Evolutionary conservation across 2,113 vertebrate genomes (phyloP), one percentile per base, ranked within the genome.

Genomic region (Malurus melanocephalus): DNA sequence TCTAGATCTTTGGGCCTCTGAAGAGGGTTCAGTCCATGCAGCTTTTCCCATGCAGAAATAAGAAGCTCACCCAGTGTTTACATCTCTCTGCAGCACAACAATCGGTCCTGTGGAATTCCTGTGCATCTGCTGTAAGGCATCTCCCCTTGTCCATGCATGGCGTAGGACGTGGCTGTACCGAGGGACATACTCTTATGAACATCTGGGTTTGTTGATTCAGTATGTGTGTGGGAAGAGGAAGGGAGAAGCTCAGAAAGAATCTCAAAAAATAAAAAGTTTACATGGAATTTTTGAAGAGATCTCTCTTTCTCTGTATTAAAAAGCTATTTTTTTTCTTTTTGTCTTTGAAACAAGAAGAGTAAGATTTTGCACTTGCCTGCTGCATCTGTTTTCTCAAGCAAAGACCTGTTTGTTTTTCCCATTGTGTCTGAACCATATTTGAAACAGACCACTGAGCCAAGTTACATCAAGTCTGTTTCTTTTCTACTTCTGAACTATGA

Each of bases 351-450:
- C 1, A 4, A 85, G 24, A 13, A 42, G 43, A 80, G 38, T 57
- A 81, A 86, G 80, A 84, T 90, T 95, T 91, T 93, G 73, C 80
- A 92, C 86, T 94, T 92, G 92, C 81, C 59, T 87, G 68, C 51
- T 95, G 80, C 79, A 92, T 94, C 65, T 89, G 72, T 93, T 94
- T 95, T 92, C 88, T 93, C 87, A 93, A 83, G 92, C 72, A 89
- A 95, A 87, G 79, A 93, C 90, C 93, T 95, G 90, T 82, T 93
- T 93, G 61, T 94, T 94, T 93, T 92, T 61, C 48, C 35, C 86
- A 85, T 80, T 93, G 77, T 93, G n/a, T 71, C 53, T 92, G 69
- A 96, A 89, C 45, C 56, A 55, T 86, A 79, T 89, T 94, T 83
- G 92, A 89, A 94, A 93, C 87, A 92, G 85, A 94, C 55, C 80